These are phyloP conservation scores for Psephotus haematonotus DNA, from an alignment of 2,113 vertebrate species.

Conservation along the genomic window DNA sequence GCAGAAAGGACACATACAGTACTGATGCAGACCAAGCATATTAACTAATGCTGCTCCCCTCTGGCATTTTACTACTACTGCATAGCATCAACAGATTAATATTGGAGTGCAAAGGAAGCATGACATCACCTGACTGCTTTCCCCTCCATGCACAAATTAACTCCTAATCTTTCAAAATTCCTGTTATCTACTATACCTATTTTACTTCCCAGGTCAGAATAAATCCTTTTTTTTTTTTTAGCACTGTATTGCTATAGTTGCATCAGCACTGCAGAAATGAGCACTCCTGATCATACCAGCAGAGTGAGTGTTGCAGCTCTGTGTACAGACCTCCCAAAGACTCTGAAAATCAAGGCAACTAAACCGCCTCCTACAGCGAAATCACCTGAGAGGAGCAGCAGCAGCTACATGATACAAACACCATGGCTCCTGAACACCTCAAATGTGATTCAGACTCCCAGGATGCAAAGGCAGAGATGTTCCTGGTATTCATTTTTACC, in stretches of 20 bases:
- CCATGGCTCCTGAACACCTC: accelerated
- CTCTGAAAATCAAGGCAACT: background rate
- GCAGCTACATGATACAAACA: background rate
- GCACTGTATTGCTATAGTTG: background rate
- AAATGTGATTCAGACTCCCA: background rate
- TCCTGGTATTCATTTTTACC: background rate
- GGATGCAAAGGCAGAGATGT: background rate
- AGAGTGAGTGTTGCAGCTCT: background rate
- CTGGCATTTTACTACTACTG: background rate
- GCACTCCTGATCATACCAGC: background rate
- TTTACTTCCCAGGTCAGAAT: background rate
- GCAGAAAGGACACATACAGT: background rate
- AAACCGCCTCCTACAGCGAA: accelerated
- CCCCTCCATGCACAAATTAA: background rate
- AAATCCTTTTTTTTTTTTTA: background rate
- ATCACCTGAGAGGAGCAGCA: background rate
- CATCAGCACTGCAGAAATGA: background rate
- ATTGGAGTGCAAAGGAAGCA: background rate
- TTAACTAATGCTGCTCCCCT: background rate
- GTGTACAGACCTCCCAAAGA: background rate
- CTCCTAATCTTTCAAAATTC: background rate
- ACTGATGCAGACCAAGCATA: background rate
- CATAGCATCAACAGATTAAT: background rate
- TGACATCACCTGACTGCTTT: background rate
- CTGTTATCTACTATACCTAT: background rate